Evolutionary conservation across 2,797 vertebrate species (phyloP).

Genomic region (Distichodus sexfasciatus): DNA sequence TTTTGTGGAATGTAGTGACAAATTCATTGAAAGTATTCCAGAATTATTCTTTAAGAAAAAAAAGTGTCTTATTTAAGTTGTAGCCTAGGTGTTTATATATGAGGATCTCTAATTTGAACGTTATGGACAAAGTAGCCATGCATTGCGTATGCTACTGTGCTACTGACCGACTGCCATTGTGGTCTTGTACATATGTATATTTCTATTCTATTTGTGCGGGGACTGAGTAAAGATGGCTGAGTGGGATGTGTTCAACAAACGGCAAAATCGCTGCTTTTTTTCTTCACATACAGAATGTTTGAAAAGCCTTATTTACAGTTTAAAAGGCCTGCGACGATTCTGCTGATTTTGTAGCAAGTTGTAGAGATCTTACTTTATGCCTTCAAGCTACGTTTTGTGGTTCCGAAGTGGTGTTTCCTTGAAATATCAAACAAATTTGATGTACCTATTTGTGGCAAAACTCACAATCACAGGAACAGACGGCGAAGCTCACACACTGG

Average conservation of each 20-base stretch:
- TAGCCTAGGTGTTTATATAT: conserved; percentile 45
- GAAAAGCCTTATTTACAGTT: conserved; percentile 60
- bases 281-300: conserved; percentile 67
- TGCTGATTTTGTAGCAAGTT: conserved; percentile 58
- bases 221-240: conserved; percentile 24
- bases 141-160: conserved; percentile 46
- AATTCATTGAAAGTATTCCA: conserved; percentile 53
- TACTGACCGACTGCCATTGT: conserved; percentile 37
- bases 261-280: conserved; percentile 30
- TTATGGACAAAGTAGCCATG: conserved; percentile 48
- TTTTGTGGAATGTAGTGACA: conserved; percentile 51
- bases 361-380: conserved; percentile 56
- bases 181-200: conserved; percentile 50
- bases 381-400: conserved; percentile 61
- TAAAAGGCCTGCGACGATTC: conserved; percentile 55
- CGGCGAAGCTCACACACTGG: conserved; percentile 56
- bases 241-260: background rate
- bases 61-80: conserved; percentile 57
- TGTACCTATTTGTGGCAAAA: conserved; percentile 41
- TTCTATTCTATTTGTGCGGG: conserved; percentile 29
- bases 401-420: conserved; percentile 67
- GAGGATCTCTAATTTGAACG: conserved; percentile 48
- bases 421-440: conserved; percentile 44
- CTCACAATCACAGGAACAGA: conserved; percentile 54
- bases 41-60: conserved; percentile 52